Evolutionary conservation across 1,140 invertebrate genomes (phyloP), one percentile per base, ranked within the genome.

Genomic region (Babylonia areolata): DNA sequence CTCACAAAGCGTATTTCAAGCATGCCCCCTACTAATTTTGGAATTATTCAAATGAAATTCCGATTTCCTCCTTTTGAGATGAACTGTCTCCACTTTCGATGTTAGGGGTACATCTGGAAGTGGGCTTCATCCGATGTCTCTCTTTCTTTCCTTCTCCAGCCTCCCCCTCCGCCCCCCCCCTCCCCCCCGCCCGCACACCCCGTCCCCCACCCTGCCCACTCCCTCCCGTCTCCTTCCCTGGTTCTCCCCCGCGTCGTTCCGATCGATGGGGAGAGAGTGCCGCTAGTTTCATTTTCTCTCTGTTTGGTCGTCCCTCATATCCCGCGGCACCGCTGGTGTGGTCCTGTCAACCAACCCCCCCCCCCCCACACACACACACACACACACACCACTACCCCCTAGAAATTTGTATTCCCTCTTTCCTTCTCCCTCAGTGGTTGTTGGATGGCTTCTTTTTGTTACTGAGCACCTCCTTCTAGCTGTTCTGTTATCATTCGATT

Each of bases 241-340:
- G 5, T 64, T n/a, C 58, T 37, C 37, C 3, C 37, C 37, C 17
- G 40, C 75, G 37, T 5, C 37, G 3, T 37, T 1, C 40, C 75
- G 75, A 77, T 77, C 75, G 75, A 77, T 77, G 75, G 75, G 31
- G 17, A 42, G 75, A 37, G 75, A 23, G 75, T 35, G 75, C 75
- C 35, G 28, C 35, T 37, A 77, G 33, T 77, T 77, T 77, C 75
- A 77, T 77, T 77, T 77, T 77, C 75, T 40, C 37, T 77, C 35
- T 77, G 75, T 77, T 77, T 77, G 75, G 75, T 77, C 75, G 75
- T 77, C 75, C 75, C 37, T 77, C 75, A 77, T 77, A 35, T 77
- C 75, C 35, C 37, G 35, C 33, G 75, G 75, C 75, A 35, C 71
- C 40, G 75, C 35, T 37, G 35, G 75, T 37, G 20, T 40, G 17